Base-by-base conservation (phyloP, 2,797 vertebrate species). In the Xiphorhynchus erythropygius region DNA sequence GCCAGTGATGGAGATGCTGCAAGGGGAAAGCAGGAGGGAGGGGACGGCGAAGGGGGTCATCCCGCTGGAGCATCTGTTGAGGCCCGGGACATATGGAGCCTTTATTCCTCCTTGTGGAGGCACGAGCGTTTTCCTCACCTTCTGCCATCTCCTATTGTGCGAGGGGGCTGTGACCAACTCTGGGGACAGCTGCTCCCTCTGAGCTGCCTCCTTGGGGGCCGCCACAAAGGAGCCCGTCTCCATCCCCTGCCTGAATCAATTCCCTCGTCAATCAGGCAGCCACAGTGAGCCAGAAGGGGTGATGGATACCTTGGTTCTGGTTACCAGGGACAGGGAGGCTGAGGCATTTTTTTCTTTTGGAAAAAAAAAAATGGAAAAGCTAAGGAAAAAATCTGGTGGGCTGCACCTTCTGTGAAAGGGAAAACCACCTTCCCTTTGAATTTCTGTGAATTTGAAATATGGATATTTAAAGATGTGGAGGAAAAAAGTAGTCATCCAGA, bases 61-160 rank as follows among this genome's bases (percentile, higher is more conserved):
- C 93, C 91, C 25, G 7, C 92, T 68, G 91, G 84, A 98, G 97
- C 98, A 98, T 98, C 98, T 98, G 98, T 77, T 96, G 87, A 92
- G 97, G 87, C 95, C 94, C 10, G 6, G 89, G 91, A 97, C 98
- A 98, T 98, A 98, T 98, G 98, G 98, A 98, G 97, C 74, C 93
- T 97, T 95, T 94, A 86, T 97, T 85, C 85, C 80, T 95, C 92
- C 87, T 87, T 97, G 97, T 98, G 93, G 57, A 98, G 98, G 97
- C 98, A 98, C 87, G 95, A 97, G 97, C 11, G 53, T 70, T 91
- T n/a, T 74, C 93, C 73, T 85, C 97, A 97, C 97, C 97, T 97
- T 97, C 97, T 97, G 96, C 91, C 95, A 79, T 55, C 78, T 55
- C 81, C 68, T 63, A 49, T 89, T 96, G 95, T 94, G 79, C 8